Base-by-base conservation (phyloP, 2,888 invertebrate species). In the Melitaea athalia region DNA sequence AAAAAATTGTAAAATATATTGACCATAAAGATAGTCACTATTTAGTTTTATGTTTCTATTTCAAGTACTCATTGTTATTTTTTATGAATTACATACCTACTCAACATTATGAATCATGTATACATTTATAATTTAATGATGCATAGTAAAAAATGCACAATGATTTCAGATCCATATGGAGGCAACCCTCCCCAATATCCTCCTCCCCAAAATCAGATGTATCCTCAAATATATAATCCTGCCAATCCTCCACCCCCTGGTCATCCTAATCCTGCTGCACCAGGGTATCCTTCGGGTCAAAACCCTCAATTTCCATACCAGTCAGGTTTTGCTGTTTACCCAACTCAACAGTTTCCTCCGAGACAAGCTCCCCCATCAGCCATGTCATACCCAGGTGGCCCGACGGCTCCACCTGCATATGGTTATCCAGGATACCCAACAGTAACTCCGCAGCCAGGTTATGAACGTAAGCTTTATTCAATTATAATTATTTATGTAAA, bases 141-240 rank as follows among this genome's bases (percentile, higher is more conserved):
- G 15, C 57, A 57, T 42, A 5, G n/a, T 50, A 7, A n/a, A 14
- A n/a, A 55, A n/a, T 38, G 55, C 55, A 57, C 57, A 57, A 57
- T 57, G 33, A 63, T 86, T 86, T 72, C 82, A 91, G 89, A 85
- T 81, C 88, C 88, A 2, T 85, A 87, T 72, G 85, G 81, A 59
- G 78, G 81, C 59, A 82, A 82, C 64, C 80, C 80, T 11, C 85
- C 82, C 5, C 87, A 89, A 49, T 87, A 87, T 71, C 89, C 87
- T 0, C 86, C 87, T 42, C 84, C 85, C 1, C 87, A 85, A 69
- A 84, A 84, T 47, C 84, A 81, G 61, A 84, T 89, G 4, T 90
- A 90, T 73, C 89, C 90, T 6, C 85, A 87, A 63, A 74, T 88
- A 42, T 85, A 84, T 69, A 85, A 85, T 64, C 83, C 81, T 12